phyloP scores from a whole-genome alignment of 1,140 invertebrate species.

The Lordiphosa collinella region DNA sequence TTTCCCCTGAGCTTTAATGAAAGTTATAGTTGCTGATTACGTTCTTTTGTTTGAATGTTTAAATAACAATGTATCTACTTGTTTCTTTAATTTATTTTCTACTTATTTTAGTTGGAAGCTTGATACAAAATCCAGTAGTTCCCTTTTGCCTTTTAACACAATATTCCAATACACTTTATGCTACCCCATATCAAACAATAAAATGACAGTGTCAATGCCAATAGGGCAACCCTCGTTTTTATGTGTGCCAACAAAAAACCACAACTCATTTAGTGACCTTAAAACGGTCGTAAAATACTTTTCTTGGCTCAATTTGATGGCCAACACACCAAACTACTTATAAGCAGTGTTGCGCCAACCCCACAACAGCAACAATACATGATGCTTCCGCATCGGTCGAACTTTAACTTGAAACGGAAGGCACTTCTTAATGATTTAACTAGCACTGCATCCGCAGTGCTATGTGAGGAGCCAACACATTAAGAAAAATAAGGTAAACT shows the following conservation, averaged over 20 bases:
- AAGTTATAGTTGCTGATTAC: no score
- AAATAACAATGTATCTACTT: no score
- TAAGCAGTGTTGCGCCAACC: slow-evolving; percentile 6
- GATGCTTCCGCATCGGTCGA: slow-evolving; percentile 6
- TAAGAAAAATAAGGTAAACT: neutral
- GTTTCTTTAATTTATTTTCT: no score
- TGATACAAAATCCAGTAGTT: no score
- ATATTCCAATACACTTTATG: no score
- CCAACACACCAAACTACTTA: slow-evolving; percentile 38
- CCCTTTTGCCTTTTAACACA: no score
- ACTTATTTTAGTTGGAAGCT: no score
- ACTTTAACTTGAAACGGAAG: slow-evolving; percentile 3
- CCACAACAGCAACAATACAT: neutral
- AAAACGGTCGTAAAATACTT: slow-evolving; percentile 44
- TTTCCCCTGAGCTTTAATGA: no score
- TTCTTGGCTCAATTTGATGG: slow-evolving; percentile 21
- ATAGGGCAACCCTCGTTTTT: neutral
- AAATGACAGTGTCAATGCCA: no score
- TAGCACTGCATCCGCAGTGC: slow-evolving; percentile 17
- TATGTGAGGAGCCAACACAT: neutral
- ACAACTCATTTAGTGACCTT: slow-evolving; percentile 25
- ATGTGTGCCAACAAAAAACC: neutral
- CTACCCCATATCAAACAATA: no score
- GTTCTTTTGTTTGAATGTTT: no score
- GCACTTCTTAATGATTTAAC: slow-evolving; percentile 59